A percentile compares a stretch with the other conserved stretches of the same genome.
phyloP scores from a whole-genome alignment of 2,797 vertebrate genomes.

The Poeciliopsis turneri region DNA sequence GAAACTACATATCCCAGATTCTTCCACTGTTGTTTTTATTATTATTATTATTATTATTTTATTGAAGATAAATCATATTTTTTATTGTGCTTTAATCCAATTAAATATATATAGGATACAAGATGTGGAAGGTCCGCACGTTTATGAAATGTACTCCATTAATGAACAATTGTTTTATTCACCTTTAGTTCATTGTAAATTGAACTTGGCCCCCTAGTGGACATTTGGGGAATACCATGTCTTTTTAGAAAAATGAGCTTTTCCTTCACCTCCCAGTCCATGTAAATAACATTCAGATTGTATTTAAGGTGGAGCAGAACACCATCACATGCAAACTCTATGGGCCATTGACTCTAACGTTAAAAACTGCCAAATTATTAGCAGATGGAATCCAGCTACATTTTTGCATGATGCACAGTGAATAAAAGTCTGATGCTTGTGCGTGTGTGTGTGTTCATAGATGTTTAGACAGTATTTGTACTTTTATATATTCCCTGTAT shows the following conservation, averaged over 20 bases:
- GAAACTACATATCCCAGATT: conserved; percentile 4
- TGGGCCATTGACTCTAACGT: conserved; percentile 6
- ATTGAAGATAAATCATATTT: not conserved
- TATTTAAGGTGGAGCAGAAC: conserved; percentile 25
- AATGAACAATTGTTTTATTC: not conserved
- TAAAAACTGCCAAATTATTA: conserved; percentile 29
- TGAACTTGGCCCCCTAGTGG: conserved; percentile 19
- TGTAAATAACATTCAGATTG: conserved; percentile 43
- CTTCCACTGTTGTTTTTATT: not conserved
- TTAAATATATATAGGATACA: not conserved
- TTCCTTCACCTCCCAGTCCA: conserved; percentile 24
- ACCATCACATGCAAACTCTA: conserved; percentile 25
- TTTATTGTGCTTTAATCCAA: not conserved
- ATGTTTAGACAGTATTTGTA: conserved; percentile 27
- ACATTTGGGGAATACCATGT: not conserved
- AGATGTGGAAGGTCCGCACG: not conserved
- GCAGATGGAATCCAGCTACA: conserved; percentile 14
- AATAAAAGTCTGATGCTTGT: conserved; percentile 38
- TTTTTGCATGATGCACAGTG: conserved; percentile 12
- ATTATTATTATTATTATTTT: too few relatives aligned
- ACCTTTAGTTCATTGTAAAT: conserved; percentile 16
- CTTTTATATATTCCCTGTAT: conserved; percentile 39
- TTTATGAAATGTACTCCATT: not conserved
- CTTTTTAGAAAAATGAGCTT: not conserved
- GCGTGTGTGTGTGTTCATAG: not conserved